These are phyloP conservation scores for Pseudomyrmex pallidus DNA, from an alignment of 1,140 invertebrate genomes.

Conservation along the genomic window DNA sequence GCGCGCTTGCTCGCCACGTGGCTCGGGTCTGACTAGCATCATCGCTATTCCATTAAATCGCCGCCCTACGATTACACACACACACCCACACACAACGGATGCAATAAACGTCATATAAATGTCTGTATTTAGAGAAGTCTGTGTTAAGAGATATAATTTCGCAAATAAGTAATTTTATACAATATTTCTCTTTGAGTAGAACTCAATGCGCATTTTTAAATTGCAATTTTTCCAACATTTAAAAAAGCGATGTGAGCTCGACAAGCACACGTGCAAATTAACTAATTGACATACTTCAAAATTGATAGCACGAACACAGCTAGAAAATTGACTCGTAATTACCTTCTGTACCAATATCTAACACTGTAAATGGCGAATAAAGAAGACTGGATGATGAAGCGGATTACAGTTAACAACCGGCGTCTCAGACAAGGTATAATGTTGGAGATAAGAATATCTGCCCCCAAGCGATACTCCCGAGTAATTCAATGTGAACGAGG, in stretches of 20 bases:
- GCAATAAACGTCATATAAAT: not conserved
- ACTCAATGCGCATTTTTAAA: not conserved
- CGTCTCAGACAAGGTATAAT: slow-evolving; percentile 34
- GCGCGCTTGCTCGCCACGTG: slow-evolving; percentile 46
- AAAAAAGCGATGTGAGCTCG: not conserved
- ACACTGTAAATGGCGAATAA: slow-evolving; percentile 22
- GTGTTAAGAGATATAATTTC: not conserved
- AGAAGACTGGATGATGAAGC: slow-evolving; percentile 9
- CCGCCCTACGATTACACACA: slow-evolving; percentile 20
- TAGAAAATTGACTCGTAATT: slow-evolving; percentile 16
- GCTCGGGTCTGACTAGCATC: slow-evolving; percentile 27
- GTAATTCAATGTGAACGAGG: slow-evolving; percentile 31
- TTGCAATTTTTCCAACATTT: not conserved
- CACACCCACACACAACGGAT: not conserved
- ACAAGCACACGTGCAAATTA: no score
- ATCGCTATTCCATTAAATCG: slow-evolving; percentile 55
- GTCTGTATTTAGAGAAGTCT: not conserved
- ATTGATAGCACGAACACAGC: not conserved
- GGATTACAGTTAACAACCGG: slow-evolving; percentile 42
- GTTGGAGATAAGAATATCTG: slow-evolving; percentile 28
- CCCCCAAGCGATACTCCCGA: slow-evolving; percentile 22
- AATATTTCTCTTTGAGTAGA: not conserved
- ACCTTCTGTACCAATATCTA: slow-evolving; percentile 3
- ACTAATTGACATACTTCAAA: no score
- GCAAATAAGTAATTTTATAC: not conserved